phyloP scores from a whole-genome alignment of 2,113 vertebrate species.

The Malurus cyaneus region DNA sequence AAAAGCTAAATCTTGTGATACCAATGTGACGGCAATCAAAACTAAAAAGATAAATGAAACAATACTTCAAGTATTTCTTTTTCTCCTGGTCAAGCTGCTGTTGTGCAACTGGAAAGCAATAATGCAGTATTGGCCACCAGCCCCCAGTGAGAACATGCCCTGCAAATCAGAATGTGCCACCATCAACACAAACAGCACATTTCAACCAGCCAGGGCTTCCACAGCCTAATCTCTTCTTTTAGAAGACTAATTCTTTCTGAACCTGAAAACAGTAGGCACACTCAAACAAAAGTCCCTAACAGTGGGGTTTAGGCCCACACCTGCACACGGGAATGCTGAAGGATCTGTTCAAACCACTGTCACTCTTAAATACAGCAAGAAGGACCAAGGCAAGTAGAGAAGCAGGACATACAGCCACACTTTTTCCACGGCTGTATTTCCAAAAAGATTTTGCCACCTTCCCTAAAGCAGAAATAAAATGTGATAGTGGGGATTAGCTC shows the following conservation, averaged over 20 bases:
- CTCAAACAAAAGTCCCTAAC: not conserved
- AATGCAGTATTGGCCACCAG: not conserved
- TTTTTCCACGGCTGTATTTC: not conserved
- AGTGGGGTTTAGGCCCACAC: not conserved
- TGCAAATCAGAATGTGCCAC: conserved; percentile 48
- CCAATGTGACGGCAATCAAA: conserved; percentile 29
- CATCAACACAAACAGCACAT: conserved; percentile 7
- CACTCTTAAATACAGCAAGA: accelerated
- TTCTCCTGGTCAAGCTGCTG: conserved; percentile 15
- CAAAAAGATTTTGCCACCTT: not conserved
- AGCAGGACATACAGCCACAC: not conserved
- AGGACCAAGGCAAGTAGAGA: not conserved
- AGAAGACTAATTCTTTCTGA: not conserved
- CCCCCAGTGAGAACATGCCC: not conserved
- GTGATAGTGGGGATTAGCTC: not conserved
- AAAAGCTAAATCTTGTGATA: conserved; percentile 58
- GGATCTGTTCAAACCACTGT: not conserved
- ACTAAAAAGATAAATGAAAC: conserved; percentile 45
- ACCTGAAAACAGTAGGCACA: not conserved
- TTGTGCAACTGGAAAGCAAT: not conserved
- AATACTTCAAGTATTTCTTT: not conserved
- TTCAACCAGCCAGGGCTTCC: not conserved
- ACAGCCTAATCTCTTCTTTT: conserved; percentile 35
- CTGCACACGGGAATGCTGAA: accelerated
- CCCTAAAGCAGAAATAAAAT: not conserved